Conservation (phyloP, 1,140 invertebrate genomes). For the Augochlora pura region DNA sequence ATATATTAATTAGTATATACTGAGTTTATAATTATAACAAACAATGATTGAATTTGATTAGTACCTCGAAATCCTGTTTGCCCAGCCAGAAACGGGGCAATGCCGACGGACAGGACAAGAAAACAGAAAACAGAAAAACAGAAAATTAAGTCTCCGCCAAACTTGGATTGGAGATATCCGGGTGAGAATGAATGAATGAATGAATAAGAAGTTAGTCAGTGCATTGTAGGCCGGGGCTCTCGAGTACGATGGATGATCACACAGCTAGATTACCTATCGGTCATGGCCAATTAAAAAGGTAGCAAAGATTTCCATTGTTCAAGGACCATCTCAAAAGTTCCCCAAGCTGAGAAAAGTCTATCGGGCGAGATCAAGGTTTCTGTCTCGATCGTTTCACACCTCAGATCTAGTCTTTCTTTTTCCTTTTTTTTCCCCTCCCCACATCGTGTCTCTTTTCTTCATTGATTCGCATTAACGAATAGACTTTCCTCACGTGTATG, state of each 20-base stretch:
- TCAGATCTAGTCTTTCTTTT: too few species aligned
- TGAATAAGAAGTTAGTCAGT: slow-evolving; percentile 25
- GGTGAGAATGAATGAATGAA: too few species aligned
- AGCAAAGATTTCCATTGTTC: slow-evolving; percentile 78
- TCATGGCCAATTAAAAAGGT: slow-evolving; percentile 43
- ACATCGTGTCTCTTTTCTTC: too few species aligned
- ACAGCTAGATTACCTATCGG: slow-evolving; percentile 19
- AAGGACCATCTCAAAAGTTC: slow-evolving; percentile 99
- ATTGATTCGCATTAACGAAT: slow-evolving; percentile 36
- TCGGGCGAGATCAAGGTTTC: slow-evolving; percentile 21
- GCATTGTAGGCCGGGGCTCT: slow-evolving; percentile 18
- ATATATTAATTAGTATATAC: slow-evolving; percentile 75
- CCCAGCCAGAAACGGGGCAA: slow-evolving; percentile 75
- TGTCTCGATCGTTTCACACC: too few species aligned
- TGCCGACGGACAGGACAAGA: slow-evolving; percentile 79
- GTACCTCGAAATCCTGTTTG: slow-evolving; percentile 81
- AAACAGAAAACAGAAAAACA: slow-evolving; percentile 78
- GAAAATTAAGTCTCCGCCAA: slow-evolving; percentile 70
- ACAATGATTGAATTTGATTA: slow-evolving; percentile 71
- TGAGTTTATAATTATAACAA: slow-evolving; percentile 74
- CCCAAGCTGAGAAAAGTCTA: slow-evolving; percentile 83
- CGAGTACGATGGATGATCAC: slow-evolving; percentile 19
- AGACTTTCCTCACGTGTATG: slow-evolving; percentile 71
- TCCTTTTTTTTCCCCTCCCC: too few species aligned
- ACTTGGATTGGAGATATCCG: too few species aligned